Percentiles rank a stretch among this genome's conserved stretches.
phyloP scores from a whole-genome alignment of 2,888 invertebrate species.

The Caenorhabditis becei region DNA sequence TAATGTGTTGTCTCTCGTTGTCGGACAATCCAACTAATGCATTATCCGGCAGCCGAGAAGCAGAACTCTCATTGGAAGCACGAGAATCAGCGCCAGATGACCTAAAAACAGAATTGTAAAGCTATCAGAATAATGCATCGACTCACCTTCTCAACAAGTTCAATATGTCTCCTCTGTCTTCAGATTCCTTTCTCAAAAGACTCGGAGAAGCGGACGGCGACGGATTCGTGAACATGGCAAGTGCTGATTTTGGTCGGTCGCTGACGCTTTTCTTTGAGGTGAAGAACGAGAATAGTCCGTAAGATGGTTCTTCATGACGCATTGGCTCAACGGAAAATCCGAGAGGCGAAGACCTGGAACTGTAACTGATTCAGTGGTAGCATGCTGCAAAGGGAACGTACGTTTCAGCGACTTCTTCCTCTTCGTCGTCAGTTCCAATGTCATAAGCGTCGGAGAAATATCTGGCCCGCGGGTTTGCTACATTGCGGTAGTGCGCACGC shows the following conservation, averaged over 20 bases:
- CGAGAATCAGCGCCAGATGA: constrained; percentile 67
- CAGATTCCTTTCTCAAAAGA: constrained; percentile 55
- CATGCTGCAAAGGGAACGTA: constrained; percentile 9
- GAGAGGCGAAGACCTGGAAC: constrained; percentile 27
- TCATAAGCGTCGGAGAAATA: constrained; percentile 77
- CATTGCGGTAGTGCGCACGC: constrained; percentile 64
- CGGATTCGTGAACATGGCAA: constrained; percentile 59
- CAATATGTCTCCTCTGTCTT: constrained; percentile 63
- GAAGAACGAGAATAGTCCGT: constrained; percentile 69
- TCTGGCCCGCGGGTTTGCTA: constrained; percentile 76
- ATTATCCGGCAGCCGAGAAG: constrained; percentile 70
- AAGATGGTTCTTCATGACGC: constrained; percentile 52
- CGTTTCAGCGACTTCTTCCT: constrained; percentile 51
- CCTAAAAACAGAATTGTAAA: constrained; percentile 38
- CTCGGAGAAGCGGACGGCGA: constrained; percentile 45
- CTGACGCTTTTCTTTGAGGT: constrained; percentile 52
- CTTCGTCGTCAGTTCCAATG: constrained; percentile 48
- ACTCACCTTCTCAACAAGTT: constrained; percentile 61
- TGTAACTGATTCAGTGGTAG: neutral
- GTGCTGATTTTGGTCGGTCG: constrained; percentile 65
- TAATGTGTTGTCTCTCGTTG: constrained; percentile 76
- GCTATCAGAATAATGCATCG: neutral
- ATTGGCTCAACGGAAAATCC: constrained; percentile 52
- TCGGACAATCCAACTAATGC: constrained; percentile 75
- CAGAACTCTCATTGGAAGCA: constrained; percentile 59